A percentile compares a stretch with the other conserved stretches of the same genome.
Conservation (phyloP, 2,113 vertebrate species). For the Microcebus murinus region DNA sequence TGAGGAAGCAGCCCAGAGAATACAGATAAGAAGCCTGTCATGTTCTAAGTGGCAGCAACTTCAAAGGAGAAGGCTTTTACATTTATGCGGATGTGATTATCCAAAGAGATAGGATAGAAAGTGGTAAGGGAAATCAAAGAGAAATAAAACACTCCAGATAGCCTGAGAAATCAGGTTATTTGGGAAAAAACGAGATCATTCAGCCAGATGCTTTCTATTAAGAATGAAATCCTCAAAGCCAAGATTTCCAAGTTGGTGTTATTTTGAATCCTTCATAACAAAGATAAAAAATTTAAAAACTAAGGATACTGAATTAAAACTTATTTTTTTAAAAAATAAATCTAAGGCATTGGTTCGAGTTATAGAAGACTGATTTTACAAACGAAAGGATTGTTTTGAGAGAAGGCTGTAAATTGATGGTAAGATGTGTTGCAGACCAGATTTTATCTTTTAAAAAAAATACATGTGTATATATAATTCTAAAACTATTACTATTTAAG, state of each 20-base stretch:
- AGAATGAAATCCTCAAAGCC: constrained; percentile 60
- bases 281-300: constrained; percentile 30
- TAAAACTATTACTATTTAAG: not conserved
- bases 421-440: not conserved
- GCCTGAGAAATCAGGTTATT: constrained; percentile 60
- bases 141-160: constrained; percentile 55
- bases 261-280: constrained; percentile 49
- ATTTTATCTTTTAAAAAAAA: constrained; percentile 15
- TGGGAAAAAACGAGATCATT: constrained; percentile 12
- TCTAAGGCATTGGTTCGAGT: not conserved
- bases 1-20: not conserved
- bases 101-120: constrained; percentile 60
- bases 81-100: constrained; percentile 66
- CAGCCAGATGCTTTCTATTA: constrained; percentile 54
- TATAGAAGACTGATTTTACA: not conserved
- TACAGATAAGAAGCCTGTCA: constrained; percentile 42
- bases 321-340: not conserved
- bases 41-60: constrained; percentile 54
- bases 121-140: constrained; percentile 64
- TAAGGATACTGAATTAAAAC: not conserved
- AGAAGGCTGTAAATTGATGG: not conserved
- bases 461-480: too few species aligned
- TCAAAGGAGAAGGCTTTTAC: constrained; percentile 65
- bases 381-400: not conserved
- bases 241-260: constrained; percentile 33